Evolutionary conservation across 2,888 invertebrate genomes (phyloP), one percentile per base, ranked within the genome.

Genomic region (Poecilobothrus nobilitatus): DNA sequence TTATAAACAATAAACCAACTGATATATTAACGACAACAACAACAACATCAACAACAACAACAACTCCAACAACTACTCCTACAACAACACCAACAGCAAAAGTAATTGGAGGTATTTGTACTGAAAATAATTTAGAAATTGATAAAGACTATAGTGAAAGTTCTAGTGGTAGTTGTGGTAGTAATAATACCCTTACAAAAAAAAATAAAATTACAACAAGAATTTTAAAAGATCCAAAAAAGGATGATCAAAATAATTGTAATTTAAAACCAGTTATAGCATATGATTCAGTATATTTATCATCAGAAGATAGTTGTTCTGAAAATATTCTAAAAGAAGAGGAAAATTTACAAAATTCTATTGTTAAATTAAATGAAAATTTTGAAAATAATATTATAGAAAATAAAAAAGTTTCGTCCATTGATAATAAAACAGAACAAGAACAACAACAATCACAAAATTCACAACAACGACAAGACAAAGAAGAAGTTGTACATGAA

Each of bases 271-370:
- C 72, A 53, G 69, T 81, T 0, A 81, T 82, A 65, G 80, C 82
- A 61, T 82, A 82, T 71, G 81, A 82, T 73, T 81, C 82, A 44
- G 80, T 82, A 5, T 82, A 82, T 70, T 71, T 82, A 1, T 81
- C 81, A 1, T 82, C 82, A 0, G 82, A 82, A 68, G 81, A 81
- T 10, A 78, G 81, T 67, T 79, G 80, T 9, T 66, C 62, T 27
- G 80, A 80, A 67, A 76, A 79, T 12, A 81, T 79, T 0, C 63
- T 81, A 5, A 76, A 77, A 4, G 78, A 79, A 33, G 76, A 77
- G 21, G 71, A 3, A 71, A 70, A n/a, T 71, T 72, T 9, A 73
- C 77, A 78, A 37, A 69, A 75, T 1, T 72, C 74, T 37, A 53
- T 53, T 12, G 18, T 53, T 53, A 15, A 6, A 53, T 18, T 53